These are phyloP conservation scores for Murina feae DNA, from an alignment of 2,113 vertebrate genomes.

Conservation along the genomic window DNA sequence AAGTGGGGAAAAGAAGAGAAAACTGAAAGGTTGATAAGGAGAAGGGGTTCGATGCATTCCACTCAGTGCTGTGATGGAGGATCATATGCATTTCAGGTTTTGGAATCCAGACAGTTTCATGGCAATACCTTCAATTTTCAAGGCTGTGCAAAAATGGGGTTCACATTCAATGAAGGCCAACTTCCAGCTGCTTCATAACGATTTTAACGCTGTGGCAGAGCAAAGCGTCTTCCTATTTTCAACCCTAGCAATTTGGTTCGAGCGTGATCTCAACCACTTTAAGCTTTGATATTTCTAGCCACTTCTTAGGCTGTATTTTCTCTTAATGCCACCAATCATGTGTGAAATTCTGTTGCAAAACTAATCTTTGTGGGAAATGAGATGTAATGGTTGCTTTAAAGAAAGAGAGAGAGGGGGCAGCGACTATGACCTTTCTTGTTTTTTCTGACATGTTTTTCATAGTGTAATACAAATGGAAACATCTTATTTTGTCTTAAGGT, in stretches of 20 bases:
- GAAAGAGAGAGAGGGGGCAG: slow-evolving; percentile 42
- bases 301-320: slow-evolving; percentile 62
- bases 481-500: slow-evolving; percentile 63
- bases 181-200: slow-evolving; percentile 50
- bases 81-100: neutral
- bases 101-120: neutral
- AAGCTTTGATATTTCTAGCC: slow-evolving; percentile 73
- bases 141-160: slow-evolving; percentile 44
- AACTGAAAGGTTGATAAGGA: neutral
- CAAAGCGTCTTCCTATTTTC: slow-evolving; percentile 70
- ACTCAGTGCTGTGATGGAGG: rapidly evolving
- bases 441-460: slow-evolving; percentile 67
- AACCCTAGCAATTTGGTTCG: slow-evolving; percentile 73
- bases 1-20: neutral
- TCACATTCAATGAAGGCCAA: slow-evolving; percentile 18
- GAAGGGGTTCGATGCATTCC: neutral
- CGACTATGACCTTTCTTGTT: slow-evolving; percentile 59
- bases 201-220: slow-evolving; percentile 46
- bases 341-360: slow-evolving; percentile 79
- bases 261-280: slow-evolving; percentile 70
- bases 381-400: slow-evolving; percentile 73
- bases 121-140: neutral
- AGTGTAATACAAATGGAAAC: slow-evolving; percentile 71
- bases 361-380: slow-evolving; percentile 78
- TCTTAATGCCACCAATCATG: slow-evolving; percentile 75